phyloP scores from a whole-genome alignment of 2,888 invertebrate species.

The Acleris sparsana region DNA sequence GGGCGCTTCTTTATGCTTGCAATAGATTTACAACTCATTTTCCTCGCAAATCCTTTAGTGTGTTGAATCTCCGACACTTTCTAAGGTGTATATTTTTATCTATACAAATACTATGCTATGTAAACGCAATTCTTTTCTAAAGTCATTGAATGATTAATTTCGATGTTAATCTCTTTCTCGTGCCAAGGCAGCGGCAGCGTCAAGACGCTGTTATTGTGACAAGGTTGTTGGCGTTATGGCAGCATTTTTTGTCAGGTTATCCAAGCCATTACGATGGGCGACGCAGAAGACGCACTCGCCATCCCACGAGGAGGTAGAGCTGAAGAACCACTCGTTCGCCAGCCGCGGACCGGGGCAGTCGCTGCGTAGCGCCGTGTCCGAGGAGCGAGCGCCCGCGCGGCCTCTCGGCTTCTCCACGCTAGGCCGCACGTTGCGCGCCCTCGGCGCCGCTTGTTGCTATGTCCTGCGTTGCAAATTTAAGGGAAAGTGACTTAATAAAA shows the following conservation, averaged over 20 bases:
- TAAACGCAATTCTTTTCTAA: too few species aligned
- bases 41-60: too few species aligned
- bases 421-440: conserved; percentile 41
- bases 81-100: too few species aligned
- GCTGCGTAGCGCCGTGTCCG: conserved; percentile 34
- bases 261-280: conserved; percentile 75
- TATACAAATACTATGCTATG: too few species aligned
- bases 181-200: too few species aligned
- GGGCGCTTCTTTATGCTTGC: too few species aligned
- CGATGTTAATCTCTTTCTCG: too few species aligned
- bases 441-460: conserved; percentile 32
- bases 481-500: background rate
- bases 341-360: conserved; percentile 50
- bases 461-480: conserved; percentile 22
- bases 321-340: conserved; percentile 69
- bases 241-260: conserved; percentile 52
- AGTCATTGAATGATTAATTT: too few species aligned
- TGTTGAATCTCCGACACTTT: too few species aligned
- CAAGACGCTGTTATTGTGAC: too few species aligned
- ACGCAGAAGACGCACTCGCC: conserved; percentile 70
- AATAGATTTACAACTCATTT: too few species aligned
- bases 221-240: too few species aligned
- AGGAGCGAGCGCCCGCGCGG: conserved; percentile 44
- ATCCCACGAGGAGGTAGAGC: conserved; percentile 68
- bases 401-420: conserved; percentile 54